Percentiles rank a stretch among this genome's conserved stretches.
Evolutionary conservation across 2,888 invertebrate genomes (phyloP).

Genomic region (Calephelis perditalis): DNA sequence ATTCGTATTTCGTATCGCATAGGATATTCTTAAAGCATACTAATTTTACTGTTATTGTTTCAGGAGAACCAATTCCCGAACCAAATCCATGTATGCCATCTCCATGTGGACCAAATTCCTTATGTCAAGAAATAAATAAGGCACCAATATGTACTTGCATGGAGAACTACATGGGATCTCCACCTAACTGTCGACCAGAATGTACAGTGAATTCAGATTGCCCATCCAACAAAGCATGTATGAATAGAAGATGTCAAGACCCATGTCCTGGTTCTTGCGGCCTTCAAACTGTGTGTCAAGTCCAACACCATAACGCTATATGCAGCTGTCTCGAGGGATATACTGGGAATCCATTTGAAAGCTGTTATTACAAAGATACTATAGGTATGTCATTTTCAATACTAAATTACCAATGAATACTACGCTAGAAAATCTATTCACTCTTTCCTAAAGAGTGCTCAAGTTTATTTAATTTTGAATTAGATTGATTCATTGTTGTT

Average conservation of each 20-base stretch:
- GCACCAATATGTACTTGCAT: constrained; percentile 82
- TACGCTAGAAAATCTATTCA: no score
- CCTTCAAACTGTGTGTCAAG: constrained; percentile 84
- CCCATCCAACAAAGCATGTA: constrained; percentile 85
- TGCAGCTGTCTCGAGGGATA: constrained; percentile 87
- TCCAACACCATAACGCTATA: constrained; percentile 86
- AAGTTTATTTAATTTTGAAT: no score
- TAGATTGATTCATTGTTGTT: no score
- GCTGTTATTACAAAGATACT: constrained; percentile 69
- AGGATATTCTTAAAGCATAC: no score
- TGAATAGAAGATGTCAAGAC: constrained; percentile 86
- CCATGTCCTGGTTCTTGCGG: constrained; percentile 90
- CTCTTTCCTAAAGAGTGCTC: no score
- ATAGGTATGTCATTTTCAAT: constrained; percentile 45
- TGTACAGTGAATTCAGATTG: constrained; percentile 87
- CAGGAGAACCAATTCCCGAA: constrained; percentile 46
- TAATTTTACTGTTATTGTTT: constrained; percentile 26
- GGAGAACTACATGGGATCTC: constrained; percentile 81
- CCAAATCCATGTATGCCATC: constrained; percentile 83
- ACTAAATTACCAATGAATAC: no score
- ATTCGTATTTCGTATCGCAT: no score
- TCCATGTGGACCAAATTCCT: constrained; percentile 85
- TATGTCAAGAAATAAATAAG: constrained; percentile 81
- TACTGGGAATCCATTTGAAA: constrained; percentile 86
- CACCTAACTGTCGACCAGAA: constrained; percentile 85